Percentiles rank a stretch among this genome's conserved stretches.
phyloP scores from a whole-genome alignment of 2,888 invertebrate genomes.

The Mamestra brassicae region DNA sequence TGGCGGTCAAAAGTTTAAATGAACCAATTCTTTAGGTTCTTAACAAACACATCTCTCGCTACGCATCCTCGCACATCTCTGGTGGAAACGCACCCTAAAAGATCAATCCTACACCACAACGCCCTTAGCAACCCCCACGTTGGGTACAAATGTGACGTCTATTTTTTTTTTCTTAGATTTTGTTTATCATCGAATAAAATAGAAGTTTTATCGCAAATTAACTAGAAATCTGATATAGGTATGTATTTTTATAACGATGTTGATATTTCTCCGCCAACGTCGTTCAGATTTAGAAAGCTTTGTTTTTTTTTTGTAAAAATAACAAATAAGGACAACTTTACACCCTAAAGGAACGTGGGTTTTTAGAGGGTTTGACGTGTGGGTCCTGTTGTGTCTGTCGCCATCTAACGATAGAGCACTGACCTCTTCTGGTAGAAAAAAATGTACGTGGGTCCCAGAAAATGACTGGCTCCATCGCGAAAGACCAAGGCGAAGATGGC shows the following conservation, averaged over 20 bases:
- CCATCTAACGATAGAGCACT: background rate
- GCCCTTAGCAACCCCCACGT: background rate
- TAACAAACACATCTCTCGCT: too few species aligned
- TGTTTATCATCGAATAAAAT: constrained; percentile 2
- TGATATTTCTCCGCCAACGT: background rate
- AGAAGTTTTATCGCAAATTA: background rate
- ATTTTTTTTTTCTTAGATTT: background rate
- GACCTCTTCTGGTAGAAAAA: background rate
- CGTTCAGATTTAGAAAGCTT: background rate
- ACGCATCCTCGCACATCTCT: too few species aligned
- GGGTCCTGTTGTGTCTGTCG: background rate
- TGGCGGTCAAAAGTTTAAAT: too few species aligned
- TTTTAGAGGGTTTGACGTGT: background rate
- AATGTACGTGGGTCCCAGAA: background rate
- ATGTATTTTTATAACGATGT: background rate
- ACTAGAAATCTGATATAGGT: background rate
- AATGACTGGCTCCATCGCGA: too few species aligned
- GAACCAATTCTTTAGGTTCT: too few species aligned
- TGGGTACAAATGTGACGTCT: background rate
- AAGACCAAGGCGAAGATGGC: too few species aligned
- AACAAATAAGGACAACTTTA: background rate
- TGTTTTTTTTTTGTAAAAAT: background rate
- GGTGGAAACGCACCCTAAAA: background rate
- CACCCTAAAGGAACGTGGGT: background rate
- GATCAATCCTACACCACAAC: background rate